Evolutionary conservation across 2,797 vertebrate genomes (phyloP).

Genomic region (Numenius phaeopus): DNA sequence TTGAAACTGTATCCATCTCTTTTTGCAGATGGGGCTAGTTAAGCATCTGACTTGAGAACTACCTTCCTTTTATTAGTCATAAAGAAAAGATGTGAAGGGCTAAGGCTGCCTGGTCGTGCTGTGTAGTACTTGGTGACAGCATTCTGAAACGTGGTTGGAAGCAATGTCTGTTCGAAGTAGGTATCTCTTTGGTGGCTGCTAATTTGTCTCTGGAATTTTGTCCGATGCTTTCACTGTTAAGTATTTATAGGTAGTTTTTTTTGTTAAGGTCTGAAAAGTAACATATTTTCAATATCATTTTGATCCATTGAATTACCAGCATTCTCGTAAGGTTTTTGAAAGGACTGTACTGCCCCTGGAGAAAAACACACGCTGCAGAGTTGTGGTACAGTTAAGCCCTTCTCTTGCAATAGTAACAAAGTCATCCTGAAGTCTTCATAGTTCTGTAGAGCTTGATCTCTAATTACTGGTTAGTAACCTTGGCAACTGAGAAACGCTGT

Average conservation of each 20-base stretch:
- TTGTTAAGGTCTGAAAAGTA: background rate
- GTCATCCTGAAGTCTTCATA: background rate
- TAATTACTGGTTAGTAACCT: background rate
- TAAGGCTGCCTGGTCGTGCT: fast-evolving
- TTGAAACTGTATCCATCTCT: background rate
- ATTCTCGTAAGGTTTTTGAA: background rate
- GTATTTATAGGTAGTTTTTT: background rate
- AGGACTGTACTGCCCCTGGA: background rate
- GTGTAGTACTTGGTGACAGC: fast-evolving
- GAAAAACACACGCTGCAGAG: background rate
- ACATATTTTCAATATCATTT: background rate
- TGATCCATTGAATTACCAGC: background rate
- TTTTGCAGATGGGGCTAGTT: background rate
- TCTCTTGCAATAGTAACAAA: background rate
- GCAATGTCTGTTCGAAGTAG: background rate
- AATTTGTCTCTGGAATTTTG: background rate
- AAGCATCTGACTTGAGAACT: background rate
- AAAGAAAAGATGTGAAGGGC: background rate
- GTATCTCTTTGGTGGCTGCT: background rate
- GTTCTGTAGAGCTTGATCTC: background rate
- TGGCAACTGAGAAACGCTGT: background rate
- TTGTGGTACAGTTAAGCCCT: fast-evolving
- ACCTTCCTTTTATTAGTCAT: background rate
- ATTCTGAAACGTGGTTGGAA: background rate
- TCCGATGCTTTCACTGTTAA: background rate